Base-by-base conservation (phyloP, 2,888 invertebrate genomes). In the Drosophila melanocephala region DNA sequence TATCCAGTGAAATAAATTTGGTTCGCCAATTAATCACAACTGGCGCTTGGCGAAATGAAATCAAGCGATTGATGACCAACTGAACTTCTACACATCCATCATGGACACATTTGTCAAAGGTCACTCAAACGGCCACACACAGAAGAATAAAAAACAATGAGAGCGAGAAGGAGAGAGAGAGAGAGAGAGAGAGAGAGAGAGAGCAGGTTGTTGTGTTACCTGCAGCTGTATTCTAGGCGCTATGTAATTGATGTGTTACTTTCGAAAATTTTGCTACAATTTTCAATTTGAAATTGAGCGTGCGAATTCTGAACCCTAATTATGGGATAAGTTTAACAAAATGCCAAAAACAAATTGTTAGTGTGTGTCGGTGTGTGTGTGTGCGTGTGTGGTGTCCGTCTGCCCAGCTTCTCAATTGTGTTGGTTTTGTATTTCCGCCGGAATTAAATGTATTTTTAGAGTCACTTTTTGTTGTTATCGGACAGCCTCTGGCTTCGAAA, bases 231-330 rank as follows among this genome's bases (percentile, higher is more conserved):
- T 67, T 60, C 47, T 22, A 22, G 12, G 33, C 32, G 22, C 30
- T 55, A 37, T 10, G 53, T 84, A 89, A 89, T 90, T 87, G 79
- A 87, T 88, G 86, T 86, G 81, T 87, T 83, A 75, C 72, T 89
- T 72, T 53, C 42, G 9, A n/a, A 50, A 50, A 66, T 61, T 66
- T 69, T 76, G 89, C 83, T 79, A 81, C 90, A 88, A 83, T 85
- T 87, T 86, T 80, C 82, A 86, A 89, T 90, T 90, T 76, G 75
- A 90, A 87, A 84, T 89, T 90, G 90, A 89, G 89, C 91, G 91
- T 90, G 91, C 88, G 91, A 88, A 90, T 90, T 87, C 63, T 55
- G 77, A 57, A 90, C 87, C 87, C 84, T 90, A 89, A 90, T 87
- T 90, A 90, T 69, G 74, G 79, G 89, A 79, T 90, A 67, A 84